Percentiles rank a stretch among this genome's conserved stretches.
These are phyloP conservation scores for Rhincodon typus DNA, from an alignment of 2,797 vertebrate species.

Conservation along the genomic window DNA sequence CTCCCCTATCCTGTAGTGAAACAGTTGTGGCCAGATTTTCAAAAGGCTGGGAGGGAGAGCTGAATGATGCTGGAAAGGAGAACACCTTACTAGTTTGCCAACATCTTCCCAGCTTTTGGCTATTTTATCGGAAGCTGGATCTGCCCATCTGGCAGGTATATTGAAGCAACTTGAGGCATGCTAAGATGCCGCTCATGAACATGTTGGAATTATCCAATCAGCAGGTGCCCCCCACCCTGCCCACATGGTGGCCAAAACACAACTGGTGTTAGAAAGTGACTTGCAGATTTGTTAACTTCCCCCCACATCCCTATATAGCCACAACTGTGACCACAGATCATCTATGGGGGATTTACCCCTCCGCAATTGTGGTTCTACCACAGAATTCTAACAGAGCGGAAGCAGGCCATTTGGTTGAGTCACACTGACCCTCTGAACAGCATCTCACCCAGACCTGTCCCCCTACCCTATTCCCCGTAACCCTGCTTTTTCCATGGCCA, in stretches of 20 bases:
- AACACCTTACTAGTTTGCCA: not conserved
- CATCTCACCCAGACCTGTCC: too few species aligned
- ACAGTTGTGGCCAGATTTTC: too few species aligned
- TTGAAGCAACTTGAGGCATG: not conserved
- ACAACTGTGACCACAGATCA: not conserved
- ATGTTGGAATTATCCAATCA: not conserved
- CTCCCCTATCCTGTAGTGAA: not conserved
- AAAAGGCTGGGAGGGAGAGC: too few species aligned
- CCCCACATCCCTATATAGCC: not conserved
- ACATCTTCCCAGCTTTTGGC: not conserved
- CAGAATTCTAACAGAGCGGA: too few species aligned
- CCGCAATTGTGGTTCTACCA: too few species aligned
- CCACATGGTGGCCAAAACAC: not conserved
- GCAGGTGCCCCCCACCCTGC: not conserved
- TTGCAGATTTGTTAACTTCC: too few species aligned
- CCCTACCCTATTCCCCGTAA: too few species aligned
- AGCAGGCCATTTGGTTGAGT: too few species aligned
- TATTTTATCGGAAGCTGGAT: not conserved
- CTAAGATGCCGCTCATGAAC: not conserved
- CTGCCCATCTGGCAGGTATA: too few species aligned
- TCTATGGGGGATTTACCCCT: not conserved
- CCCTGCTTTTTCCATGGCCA: too few species aligned
- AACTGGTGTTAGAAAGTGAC: not conserved
- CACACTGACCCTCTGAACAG: too few species aligned
- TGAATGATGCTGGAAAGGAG: not conserved